Percentiles rank a stretch among this genome's conserved stretches.
Evolutionary conservation across 1,140 invertebrate species (phyloP).

Genomic region (Pemphigus obesinymphae): DNA sequence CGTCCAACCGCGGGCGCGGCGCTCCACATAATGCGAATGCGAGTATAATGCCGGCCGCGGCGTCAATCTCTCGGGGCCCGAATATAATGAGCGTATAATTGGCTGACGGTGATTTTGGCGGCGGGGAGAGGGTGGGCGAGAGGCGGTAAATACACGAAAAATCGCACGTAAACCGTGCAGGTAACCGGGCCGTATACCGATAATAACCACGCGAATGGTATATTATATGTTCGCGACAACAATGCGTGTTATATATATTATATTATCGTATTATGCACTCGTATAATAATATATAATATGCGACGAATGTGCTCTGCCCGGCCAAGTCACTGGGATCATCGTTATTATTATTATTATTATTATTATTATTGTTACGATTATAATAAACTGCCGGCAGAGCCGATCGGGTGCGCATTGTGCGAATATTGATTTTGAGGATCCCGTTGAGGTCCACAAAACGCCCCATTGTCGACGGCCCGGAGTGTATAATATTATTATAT

Average conservation of each 20-base stretch:
- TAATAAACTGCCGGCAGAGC: too few relatives aligned
- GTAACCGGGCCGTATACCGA: neutral
- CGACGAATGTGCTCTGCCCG: too few relatives aligned
- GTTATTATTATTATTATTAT: neutral
- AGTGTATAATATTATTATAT: neutral
- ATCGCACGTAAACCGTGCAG: neutral
- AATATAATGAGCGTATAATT: constrained; percentile 40
- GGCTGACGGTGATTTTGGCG: neutral
- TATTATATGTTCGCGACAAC: neutral
- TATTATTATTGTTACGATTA: too few relatives aligned
- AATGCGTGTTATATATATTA: neutral
- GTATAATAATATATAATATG: neutral
- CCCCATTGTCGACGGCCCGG: constrained; percentile 24
- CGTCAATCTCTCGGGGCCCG: constrained; percentile 8
- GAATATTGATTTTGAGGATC: constrained; percentile 26
- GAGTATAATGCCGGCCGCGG: neutral
- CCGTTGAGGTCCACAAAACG: constrained; percentile 34
- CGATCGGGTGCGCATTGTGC: neutral
- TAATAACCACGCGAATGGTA: neutral
- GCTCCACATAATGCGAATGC: neutral
- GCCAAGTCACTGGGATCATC: constrained; percentile 15
- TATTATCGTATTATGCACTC: neutral
- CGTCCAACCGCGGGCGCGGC: constrained; percentile 1
- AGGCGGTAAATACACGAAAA: neutral
- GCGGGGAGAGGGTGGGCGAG: neutral